Base-by-base conservation (phyloP, 2,797 vertebrate genomes). In the Aplochiton taeniatus region DNA sequence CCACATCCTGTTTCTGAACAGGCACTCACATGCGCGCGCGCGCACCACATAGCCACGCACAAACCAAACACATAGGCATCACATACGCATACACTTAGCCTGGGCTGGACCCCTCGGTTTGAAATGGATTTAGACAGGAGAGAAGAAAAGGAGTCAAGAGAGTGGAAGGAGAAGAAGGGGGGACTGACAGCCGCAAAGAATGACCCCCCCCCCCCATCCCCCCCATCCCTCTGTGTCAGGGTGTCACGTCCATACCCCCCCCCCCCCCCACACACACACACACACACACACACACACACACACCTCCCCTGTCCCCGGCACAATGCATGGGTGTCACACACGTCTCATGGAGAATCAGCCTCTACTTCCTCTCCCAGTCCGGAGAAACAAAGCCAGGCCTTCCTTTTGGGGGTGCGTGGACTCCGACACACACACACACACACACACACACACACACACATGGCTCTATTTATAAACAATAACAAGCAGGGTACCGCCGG, bases 401-500 rank as follows among this genome's bases (percentile, higher is more conserved):
- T 88, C 89, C 79, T 77, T 69, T 50, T 69, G 31, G 31, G 31
- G 31, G 31, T 31, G 31, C 31, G 31, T 2, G 31, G 2, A 31
- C 31, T 31, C 6, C 2, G n/a, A n/a, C n/a, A n/a, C n/a, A n/a
- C n/a, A n/a, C n/a, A n/a, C n/a, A n/a, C n/a, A n/a, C n/a, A n/a
- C n/a, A n/a, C n/a, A n/a, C n/a, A 66, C 50, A 88, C 78, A 73
- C 2, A 84, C 48, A 81, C 78, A 78, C 69, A 49, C 70, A 70
- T 73, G 64, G 71, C 84, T 85, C 89, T 91, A 91, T 92, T 92
- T 91, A 91, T 90, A 92, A 92, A 91, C 91, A 91, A 92, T 85
- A 90, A 93, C 89, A 92, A 69, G 86, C 74, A 46, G 79, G 79
- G 74, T 65, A 69, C 73, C 81, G 56, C 59, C 61, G 74, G 66